phyloP scores from a whole-genome alignment of 2,797 vertebrate species.

The Xiphorhynchus erythropygius region DNA sequence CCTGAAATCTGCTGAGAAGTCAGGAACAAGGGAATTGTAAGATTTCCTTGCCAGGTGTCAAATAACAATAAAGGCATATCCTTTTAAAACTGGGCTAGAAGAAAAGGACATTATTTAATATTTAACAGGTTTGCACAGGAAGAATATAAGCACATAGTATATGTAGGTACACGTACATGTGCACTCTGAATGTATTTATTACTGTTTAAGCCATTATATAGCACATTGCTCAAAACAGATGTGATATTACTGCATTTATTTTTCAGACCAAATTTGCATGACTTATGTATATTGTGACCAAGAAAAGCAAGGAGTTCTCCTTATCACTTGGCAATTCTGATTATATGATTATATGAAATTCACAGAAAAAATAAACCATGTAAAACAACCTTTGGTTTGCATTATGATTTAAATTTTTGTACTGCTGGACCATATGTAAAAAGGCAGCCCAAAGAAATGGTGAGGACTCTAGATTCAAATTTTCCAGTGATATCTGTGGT shows the following conservation, averaged over 20 bases:
- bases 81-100: background rate
- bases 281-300: background rate
- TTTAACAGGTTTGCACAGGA: background rate
- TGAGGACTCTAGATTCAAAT: background rate
- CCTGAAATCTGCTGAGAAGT: background rate
- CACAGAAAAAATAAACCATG: background rate
- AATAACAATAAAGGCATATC: constrained; percentile 1
- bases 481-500: background rate
- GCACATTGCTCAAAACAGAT: background rate
- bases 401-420: background rate
- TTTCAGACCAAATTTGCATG: background rate
- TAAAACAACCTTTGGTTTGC: background rate
- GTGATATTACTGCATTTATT: background rate
- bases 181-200: background rate
- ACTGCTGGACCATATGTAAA: background rate
- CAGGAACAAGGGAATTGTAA: constrained; percentile 6
- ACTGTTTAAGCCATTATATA: background rate
- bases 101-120: background rate
- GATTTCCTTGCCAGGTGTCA: constrained; percentile 40
- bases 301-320: background rate
- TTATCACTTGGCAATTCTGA: background rate
- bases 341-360: background rate
- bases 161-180: fast-evolving
- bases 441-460: background rate
- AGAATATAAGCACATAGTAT: background rate